Conservation (phyloP, 2,113 vertebrate genomes). For the Amphiprion ocellaris region DNA sequence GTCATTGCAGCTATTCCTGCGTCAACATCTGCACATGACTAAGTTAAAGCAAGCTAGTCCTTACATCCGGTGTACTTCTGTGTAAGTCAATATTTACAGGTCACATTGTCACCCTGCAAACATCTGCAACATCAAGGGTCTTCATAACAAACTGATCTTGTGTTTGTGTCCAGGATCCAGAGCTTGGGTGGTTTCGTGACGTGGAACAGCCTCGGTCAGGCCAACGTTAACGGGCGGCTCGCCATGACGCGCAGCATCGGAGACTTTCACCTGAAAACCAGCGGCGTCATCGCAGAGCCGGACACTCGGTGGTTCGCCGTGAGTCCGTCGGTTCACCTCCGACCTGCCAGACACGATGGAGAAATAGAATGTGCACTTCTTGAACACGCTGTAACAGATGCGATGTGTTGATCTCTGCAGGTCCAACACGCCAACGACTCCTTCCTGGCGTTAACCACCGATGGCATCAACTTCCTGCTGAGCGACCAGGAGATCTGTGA, state of each 20-base stretch:
- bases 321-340: slow-evolving; percentile 50
- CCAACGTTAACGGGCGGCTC: slow-evolving; percentile 94
- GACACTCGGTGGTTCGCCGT: slow-evolving; percentile 90
- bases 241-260: slow-evolving; percentile 97
- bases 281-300: slow-evolving; percentile 93
- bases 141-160: neutral
- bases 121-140: neutral
- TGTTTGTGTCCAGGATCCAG: slow-evolving; percentile 86
- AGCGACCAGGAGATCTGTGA: slow-evolving; percentile 97
- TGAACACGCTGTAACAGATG: too few relatives aligned
- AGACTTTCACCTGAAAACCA: slow-evolving; percentile 92
- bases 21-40: neutral
- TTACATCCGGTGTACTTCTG: too few relatives aligned
- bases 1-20: neutral
- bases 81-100: too few relatives aligned
- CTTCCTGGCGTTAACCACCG: slow-evolving; percentile 94
- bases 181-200: slow-evolving; percentile 90
- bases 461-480: slow-evolving; percentile 97
- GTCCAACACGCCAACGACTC: slow-evolving; percentile 90
- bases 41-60: neutral
- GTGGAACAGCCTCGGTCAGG: slow-evolving; percentile 96
- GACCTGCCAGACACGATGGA: neutral
- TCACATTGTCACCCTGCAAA: neutral
- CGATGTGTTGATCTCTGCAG: slow-evolving; percentile 72
- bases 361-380: neutral